These are phyloP conservation scores for Notospermus geniculatus DNA, from an alignment of 1,140 invertebrate genomes.

Conservation along the genomic window DNA sequence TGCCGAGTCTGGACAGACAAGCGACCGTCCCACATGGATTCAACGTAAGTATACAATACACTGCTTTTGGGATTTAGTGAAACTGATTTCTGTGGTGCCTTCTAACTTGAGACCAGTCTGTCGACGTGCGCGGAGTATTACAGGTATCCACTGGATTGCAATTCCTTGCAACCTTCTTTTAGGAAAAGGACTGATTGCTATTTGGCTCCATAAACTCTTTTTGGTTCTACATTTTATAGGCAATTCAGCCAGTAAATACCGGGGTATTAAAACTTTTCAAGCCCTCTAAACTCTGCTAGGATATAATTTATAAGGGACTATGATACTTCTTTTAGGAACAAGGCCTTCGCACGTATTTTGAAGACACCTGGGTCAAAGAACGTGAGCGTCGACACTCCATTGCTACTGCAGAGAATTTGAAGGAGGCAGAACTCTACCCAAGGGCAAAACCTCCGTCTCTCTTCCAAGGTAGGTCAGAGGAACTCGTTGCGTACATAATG, in stretches of 20 bases:
- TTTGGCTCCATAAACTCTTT: too few relatives aligned
- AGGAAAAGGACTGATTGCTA: too few relatives aligned
- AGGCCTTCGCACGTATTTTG: constrained; percentile 50
- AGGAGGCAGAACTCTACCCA: constrained; percentile 51
- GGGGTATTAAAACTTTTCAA: not conserved
- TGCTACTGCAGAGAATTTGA: constrained; percentile 45
- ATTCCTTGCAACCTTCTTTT: too few relatives aligned
- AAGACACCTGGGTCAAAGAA: constrained; percentile 50
- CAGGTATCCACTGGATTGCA: too few relatives aligned
- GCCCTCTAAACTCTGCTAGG: not conserved
- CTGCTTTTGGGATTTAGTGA: too few relatives aligned
- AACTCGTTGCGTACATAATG: too few relatives aligned
- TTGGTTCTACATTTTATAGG: too few relatives aligned
- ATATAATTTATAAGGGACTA: not conserved
- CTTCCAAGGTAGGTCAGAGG: constrained; percentile 49
- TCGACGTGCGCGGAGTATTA: too few relatives aligned
- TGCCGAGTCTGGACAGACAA: constrained; percentile 41
- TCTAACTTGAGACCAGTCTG: too few relatives aligned
- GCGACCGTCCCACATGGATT: constrained; percentile 52
- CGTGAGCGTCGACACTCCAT: constrained; percentile 45
- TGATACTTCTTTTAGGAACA: constrained; percentile 36
- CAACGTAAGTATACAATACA: constrained; percentile 40
- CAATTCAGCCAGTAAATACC: not conserved
- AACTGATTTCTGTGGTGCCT: too few relatives aligned
- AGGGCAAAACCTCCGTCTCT: constrained; percentile 40